phyloP scores from a whole-genome alignment of 2,888 invertebrate species.

The Dascillus cervinus region DNA sequence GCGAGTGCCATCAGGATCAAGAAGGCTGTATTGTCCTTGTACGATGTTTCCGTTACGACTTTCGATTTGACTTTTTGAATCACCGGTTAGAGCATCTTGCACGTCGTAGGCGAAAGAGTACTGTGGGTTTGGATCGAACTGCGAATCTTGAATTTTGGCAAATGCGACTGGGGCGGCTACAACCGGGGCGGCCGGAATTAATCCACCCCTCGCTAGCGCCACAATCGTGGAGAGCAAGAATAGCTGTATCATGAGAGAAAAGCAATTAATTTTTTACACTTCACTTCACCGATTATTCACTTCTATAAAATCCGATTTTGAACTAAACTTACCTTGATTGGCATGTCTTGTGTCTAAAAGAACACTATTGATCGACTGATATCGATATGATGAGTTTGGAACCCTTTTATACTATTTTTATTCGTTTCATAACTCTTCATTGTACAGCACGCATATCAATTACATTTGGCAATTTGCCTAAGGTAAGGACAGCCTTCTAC shows the following conservation, averaged over 20 bases:
- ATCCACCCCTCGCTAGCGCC: constrained; percentile 20
- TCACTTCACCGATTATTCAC: constrained; percentile 9
- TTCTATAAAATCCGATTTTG: background rate
- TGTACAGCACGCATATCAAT: constrained; percentile 9
- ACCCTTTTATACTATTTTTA: constrained; percentile 11
- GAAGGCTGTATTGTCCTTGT: constrained; percentile 54
- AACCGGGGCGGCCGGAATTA: constrained; percentile 19
- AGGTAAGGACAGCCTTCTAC: too few species aligned
- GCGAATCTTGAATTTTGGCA: constrained; percentile 43
- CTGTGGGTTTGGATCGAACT: constrained; percentile 56
- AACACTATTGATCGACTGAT: constrained; percentile 11
- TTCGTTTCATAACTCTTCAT: constrained; percentile 10
- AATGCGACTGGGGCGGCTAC: constrained; percentile 32
- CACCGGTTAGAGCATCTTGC: constrained; percentile 58
- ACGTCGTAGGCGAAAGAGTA: constrained; percentile 64
- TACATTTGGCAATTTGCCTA: constrained; percentile 6
- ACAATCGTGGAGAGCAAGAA: constrained; percentile 20
- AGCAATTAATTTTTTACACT: constrained; percentile 7
- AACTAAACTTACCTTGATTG: constrained; percentile 21
- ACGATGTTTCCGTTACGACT: constrained; percentile 55
- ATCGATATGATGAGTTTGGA: constrained; percentile 5
- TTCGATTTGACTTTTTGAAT: constrained; percentile 48
- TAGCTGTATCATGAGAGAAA: constrained; percentile 16
- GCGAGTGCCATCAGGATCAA: constrained; percentile 57
- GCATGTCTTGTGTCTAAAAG: constrained; percentile 12